These are phyloP conservation scores for Tupaia tana DNA, from an alignment of 2,113 vertebrate genomes.

Conservation along the genomic window DNA sequence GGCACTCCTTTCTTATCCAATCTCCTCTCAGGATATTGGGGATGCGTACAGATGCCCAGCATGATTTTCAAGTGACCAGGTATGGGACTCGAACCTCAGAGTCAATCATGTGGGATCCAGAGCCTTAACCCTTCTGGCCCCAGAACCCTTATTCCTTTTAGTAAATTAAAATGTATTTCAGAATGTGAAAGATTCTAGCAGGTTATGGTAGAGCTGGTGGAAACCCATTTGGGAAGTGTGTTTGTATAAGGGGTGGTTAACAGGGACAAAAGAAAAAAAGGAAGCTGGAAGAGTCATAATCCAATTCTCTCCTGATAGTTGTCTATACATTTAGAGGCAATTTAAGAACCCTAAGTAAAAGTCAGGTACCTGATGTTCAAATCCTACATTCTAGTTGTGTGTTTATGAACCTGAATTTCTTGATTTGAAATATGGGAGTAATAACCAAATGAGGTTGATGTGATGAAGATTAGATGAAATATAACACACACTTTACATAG, in stretches of 20 bases:
- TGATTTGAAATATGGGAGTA: background rate
- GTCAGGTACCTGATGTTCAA: background rate
- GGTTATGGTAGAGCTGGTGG: background rate
- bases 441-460: background rate
- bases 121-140: no score
- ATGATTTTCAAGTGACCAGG: no score
- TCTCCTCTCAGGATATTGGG: no score
- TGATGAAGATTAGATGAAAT: background rate
- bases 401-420: constrained; percentile 14
- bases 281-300: background rate
- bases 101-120: no score
- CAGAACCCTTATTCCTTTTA: background rate
- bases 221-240: background rate
- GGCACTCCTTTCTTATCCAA: no score
- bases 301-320: background rate
- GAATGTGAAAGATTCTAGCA: constrained; percentile 4
- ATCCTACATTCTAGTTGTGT: background rate
- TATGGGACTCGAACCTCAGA: no score
- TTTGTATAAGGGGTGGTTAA: background rate
- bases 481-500: background rate
- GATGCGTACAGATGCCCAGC: no score
- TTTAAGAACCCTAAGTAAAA: background rate
- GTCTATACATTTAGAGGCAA: background rate
- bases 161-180: constrained; percentile 15
- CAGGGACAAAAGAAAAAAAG: background rate